These are phyloP conservation scores for Sebastes jordani DNA, from an alignment of 2,797 vertebrate genomes.

Conservation along the genomic window DNA sequence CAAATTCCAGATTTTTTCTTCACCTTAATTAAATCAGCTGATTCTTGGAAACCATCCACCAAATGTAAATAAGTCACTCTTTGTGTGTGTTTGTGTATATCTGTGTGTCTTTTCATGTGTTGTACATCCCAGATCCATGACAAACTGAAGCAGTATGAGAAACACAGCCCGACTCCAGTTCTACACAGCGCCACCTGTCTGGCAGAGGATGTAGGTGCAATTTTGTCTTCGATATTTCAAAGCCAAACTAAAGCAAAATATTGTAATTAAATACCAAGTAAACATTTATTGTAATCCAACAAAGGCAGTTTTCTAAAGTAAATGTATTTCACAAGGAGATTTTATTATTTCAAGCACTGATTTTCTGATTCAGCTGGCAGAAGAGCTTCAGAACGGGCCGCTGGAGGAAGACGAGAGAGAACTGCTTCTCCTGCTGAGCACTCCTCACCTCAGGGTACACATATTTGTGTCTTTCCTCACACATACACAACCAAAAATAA, in stretches of 20 bases:
- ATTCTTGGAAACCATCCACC: background rate
- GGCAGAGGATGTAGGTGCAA: constrained; percentile 89
- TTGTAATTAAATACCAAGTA: background rate
- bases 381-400: constrained; percentile 88
- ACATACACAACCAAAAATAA: background rate
- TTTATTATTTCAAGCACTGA: background rate
- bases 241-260: background rate
- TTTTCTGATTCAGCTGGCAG: constrained; percentile 83
- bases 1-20: background rate
- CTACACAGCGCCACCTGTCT: constrained; percentile 90
- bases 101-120: background rate
- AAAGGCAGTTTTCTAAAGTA: background rate
- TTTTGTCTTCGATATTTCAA: background rate
- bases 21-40: background rate
- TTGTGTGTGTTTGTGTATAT: background rate
- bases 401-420: constrained; percentile 89
- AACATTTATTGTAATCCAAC: background rate
- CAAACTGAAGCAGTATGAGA: constrained; percentile 90
- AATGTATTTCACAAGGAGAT: background rate
- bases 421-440: constrained; percentile 88
- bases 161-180: constrained; percentile 89
- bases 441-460: constrained; percentile 91
- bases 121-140: constrained; percentile 89
- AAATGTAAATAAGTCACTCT: background rate
- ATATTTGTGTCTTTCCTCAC: background rate